Conservation (phyloP, 2,888 invertebrate species). For the Caenorhabditis sp. region DNA sequence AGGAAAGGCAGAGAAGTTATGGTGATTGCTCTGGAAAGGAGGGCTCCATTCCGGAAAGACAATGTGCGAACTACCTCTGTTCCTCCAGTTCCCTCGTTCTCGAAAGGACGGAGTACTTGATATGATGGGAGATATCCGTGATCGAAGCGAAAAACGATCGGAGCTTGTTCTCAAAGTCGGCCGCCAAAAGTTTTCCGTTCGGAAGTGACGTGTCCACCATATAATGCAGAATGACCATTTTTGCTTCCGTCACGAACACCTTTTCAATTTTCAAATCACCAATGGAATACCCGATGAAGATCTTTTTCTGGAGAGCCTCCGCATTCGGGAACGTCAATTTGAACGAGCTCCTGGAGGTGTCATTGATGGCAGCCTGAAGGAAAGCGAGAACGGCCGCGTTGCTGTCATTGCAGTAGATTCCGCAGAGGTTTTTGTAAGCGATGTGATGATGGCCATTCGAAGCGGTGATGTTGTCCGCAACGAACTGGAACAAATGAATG, state of each 20-base stretch:
- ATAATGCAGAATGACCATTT: conserved; percentile 75
- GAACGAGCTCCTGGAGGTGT: conserved; percentile 45
- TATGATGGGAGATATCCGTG: conserved; percentile 59
- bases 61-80: conserved; percentile 59
- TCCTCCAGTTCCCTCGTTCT: conserved; percentile 74
- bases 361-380: conserved; percentile 66
- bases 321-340: conserved; percentile 74
- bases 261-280: conserved; percentile 62
- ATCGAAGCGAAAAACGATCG: conserved; percentile 67
- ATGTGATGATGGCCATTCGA: conserved; percentile 46
- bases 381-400: conserved; percentile 75
- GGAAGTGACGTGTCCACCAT: conserved; percentile 73
- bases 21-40: conserved; percentile 66
- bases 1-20: conserved; percentile 74
- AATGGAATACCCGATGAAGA: conserved; percentile 69
- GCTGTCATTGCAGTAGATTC: conserved; percentile 76
- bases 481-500: conserved; percentile 43
- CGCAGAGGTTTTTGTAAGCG: conserved; percentile 73
- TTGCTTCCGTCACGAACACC: conserved; percentile 60
- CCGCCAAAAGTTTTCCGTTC: conserved; percentile 62
- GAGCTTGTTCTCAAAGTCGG: conserved; percentile 71
- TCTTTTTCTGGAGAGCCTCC: conserved; percentile 65
- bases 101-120: conserved; percentile 71
- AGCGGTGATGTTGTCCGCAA: conserved; percentile 65
- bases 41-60: not conserved